Base-by-base conservation (phyloP, 2,797 vertebrate species). In the Labroides dimidiatus region DNA sequence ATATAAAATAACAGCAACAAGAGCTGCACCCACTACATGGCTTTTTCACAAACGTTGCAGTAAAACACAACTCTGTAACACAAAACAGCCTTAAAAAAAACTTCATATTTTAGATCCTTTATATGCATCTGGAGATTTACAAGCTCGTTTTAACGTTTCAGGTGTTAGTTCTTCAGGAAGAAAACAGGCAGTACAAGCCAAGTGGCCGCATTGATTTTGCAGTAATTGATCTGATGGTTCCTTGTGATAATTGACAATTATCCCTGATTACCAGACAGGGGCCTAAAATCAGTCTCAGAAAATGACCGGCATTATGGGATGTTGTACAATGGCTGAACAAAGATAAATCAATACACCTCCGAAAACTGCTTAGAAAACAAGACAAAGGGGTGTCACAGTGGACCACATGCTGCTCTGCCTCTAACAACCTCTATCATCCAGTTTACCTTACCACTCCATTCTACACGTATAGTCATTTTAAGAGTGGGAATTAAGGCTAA, bases 231-330 rank as follows among this genome's bases (percentile, higher is more conserved):
- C 93, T 92, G 91, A 94, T 94, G 91, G 93, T 91, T 94, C 92
- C 92, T 93, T 93, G 94, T 95, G 94, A 95, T 94, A 94, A 95
- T 94, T 95, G 94, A 95, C 93, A 94, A 94, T 95, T 95, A 94
- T 94, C 93, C 93, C 89, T 94, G 93, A 95, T 95, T 94, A 94
- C 92, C 88, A 94, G 92, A 92, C 89, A 88, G 91, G 91, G 90
- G 93, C 84, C 92, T 93, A 92, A 90, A 93, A 94, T 93, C 93
- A 91, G 92, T 91, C 90, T 87, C 79, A 91, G 91, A 91, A 93
- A 91, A 93, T 93, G 91, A 93, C 91, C 91, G 70, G 89, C 91
- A 93, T 94, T 93, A 94, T 91, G 90, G 91, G 92, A 89, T 91
- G 89, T 89, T 93, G 91, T 92, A 93, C 93, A 91, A 90, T 88